Percentiles rank a stretch among this genome's conserved stretches.
phyloP scores from a whole-genome alignment of 2,113 vertebrate genomes.

The Circaetus cinerascens region DNA sequence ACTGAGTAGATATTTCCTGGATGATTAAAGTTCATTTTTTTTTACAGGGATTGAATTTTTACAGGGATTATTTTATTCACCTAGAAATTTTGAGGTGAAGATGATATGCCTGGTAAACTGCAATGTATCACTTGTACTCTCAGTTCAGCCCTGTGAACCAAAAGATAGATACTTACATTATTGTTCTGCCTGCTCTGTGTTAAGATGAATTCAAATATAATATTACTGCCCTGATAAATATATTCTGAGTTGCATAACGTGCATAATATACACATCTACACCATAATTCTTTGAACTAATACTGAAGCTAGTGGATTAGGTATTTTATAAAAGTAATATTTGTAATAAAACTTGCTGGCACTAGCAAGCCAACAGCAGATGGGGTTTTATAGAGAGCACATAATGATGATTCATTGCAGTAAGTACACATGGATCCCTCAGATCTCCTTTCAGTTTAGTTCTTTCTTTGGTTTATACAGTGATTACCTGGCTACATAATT shows the following conservation, averaged over 20 bases:
- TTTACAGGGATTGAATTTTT: not conserved
- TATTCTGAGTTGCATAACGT: constrained; percentile 15
- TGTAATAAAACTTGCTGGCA: constrained; percentile 39
- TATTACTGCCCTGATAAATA: constrained; percentile 32
- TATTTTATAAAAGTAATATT: constrained; percentile 43
- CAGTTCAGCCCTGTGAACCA: not conserved
- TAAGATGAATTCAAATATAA: constrained; percentile 34
- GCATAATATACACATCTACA: constrained; percentile 51
- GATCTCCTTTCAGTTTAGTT: not conserved
- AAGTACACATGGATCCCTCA: not conserved
- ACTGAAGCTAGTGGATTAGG: not conserved
- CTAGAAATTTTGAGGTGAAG: constrained; percentile 45
- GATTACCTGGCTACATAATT: constrained; percentile 22
- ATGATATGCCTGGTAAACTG: constrained; percentile 17
- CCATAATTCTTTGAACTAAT: constrained; percentile 24
- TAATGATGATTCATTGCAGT: constrained; percentile 8
- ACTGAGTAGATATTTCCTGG: not conserved
- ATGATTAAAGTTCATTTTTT: not conserved
- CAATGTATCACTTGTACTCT: not conserved
- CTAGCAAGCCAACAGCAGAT: constrained; percentile 19
- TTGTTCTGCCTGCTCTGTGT: constrained; percentile 20
- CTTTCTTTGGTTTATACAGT: not conserved
- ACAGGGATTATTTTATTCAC: constrained; percentile 29
- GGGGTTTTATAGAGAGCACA: not conserved
- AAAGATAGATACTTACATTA: constrained; percentile 13